These are phyloP conservation scores for Furnarius figulus DNA, from an alignment of 2,113 vertebrate species.

Conservation along the genomic window DNA sequence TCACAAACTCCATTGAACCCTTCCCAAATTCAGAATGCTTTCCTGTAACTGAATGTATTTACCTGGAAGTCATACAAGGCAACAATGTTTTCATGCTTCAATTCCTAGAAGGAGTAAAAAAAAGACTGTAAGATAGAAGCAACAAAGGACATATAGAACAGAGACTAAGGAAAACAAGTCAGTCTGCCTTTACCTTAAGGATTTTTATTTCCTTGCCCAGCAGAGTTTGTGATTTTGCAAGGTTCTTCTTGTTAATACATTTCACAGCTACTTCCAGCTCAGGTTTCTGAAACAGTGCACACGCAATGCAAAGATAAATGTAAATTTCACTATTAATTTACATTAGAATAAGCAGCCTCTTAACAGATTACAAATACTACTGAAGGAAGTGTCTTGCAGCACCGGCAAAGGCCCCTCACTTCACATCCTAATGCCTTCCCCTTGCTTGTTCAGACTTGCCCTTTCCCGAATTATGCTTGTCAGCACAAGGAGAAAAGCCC, in stretches of 20 bases:
- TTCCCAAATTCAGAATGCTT: background rate
- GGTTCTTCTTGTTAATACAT: constrained; percentile 96
- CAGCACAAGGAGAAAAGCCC: constrained; percentile 26
- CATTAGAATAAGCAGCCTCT: background rate
- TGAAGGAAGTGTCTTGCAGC: background rate
- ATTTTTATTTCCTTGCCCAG: constrained; percentile 97
- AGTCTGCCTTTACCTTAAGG: constrained; percentile 84
- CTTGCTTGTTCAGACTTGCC: constrained; percentile 63
- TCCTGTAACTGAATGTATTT: background rate
- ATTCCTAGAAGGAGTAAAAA: constrained; percentile 79
- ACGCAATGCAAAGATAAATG: background rate
- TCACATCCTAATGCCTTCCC: background rate
- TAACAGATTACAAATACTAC: background rate
- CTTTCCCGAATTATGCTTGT: background rate
- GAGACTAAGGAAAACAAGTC: background rate
- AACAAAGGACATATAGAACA: background rate
- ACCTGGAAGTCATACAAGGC: constrained; percentile 96
- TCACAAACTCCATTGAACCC: background rate
- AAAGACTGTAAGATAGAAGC: background rate
- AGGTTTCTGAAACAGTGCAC: constrained; percentile 81
- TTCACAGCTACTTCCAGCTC: constrained; percentile 94
- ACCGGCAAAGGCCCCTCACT: background rate
- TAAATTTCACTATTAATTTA: background rate
- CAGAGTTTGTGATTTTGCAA: constrained; percentile 92
- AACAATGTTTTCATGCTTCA: constrained; percentile 97